Base-by-base conservation (phyloP, 1,140 invertebrate genomes). In the Phenacoccus solenopsis region DNA sequence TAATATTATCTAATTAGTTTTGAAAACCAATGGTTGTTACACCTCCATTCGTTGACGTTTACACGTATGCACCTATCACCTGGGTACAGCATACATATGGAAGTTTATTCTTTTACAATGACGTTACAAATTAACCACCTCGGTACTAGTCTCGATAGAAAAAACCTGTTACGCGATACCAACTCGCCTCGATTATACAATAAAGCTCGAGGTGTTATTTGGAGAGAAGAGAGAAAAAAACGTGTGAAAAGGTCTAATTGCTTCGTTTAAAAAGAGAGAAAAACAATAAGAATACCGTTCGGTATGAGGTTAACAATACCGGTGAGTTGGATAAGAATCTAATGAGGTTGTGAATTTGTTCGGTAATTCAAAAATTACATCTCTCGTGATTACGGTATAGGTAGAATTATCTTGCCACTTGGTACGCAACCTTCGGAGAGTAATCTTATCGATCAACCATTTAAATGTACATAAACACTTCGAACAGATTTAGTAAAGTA, bases 221-320 rank as follows among this genome's bases (percentile, higher is more conserved):
- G 20, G 2, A n/a, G 20, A 9, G 38, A 49, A 9, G 38, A n/a
- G 20, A 49, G 20, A 49, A n/a, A 49, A 49, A 49, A 49, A 49
- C 38, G 38, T 49, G 38, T n/a, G 38, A 49, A 49, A 49, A 49
- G 38, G 38, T 49, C 38, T 49, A 49, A 49, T 49, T 49, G 38
- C 38, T 5, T 49, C 38, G 38, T 49, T 49, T 49, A 49, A n/a
- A 32, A 49, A 49, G 20, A 10, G 20, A 49, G 13, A 49, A 5
- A 7, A 5, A 13, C 3, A 49, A 49, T 2, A 49, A 49, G 20
- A 49, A 49, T 49, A 49, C 38, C 38, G 38, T 49, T 49, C 20
- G 13, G 38, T 49, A 49, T n/a, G n/a, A n/a, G n/a, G n/a, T n/a
- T n/a, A n/a, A n/a, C n/a, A n/a, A n/a, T n/a, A n/a, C n/a, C n/a